Evolutionary conservation across 2,797 vertebrate species (phyloP), one percentile per base, ranked within the genome.

Genomic region (Morus bassanus): DNA sequence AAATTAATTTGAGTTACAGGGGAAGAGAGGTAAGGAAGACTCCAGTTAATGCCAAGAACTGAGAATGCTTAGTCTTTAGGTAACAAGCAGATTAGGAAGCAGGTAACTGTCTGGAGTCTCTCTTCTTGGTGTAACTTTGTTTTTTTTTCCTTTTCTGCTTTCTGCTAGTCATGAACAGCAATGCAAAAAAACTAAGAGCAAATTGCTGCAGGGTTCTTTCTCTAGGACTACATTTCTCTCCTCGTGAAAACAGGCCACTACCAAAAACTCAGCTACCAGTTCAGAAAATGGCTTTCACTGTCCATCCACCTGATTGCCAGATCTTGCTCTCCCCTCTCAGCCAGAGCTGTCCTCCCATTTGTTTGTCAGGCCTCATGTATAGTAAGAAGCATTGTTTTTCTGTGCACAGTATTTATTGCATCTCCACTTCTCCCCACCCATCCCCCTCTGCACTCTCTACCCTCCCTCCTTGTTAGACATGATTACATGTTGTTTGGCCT

Each of bases 401-500:
- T 48, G 37, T 18, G n/a, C 3, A 3, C 0, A 1, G 53, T 30
- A 25, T 86, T 95, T 79, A 64, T 69, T 86, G 50, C 28, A 25
- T 39, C 37, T 76, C 53, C 8, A 8, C 63, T 88, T 35, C 65
- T 90, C 74, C 46, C 54, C 37, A 75, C 70, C 81, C 92, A 80
- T 79, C 78, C 68, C 74, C 37, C 85, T 92, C 67, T 46, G 46
- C 33, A 19, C 56, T 73, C 50, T 65, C 63, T 59, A 2, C 81
- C 67, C 61, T 94, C 75, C 90, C 75, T 95, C 84, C 86, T 61
- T 87, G 88, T 93, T 94, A 89, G 70, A 85, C 78, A 61, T 85
- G 92, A 93, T 96, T 94, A 88, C 78, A 91, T 59, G 90, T 93
- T 96, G 84, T 87, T 92, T 96, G 95, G 86, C 94, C 86, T 96